These are phyloP conservation scores for Drosophila insularis DNA, from an alignment of 1,140 invertebrate genomes.

Conservation along the genomic window DNA sequence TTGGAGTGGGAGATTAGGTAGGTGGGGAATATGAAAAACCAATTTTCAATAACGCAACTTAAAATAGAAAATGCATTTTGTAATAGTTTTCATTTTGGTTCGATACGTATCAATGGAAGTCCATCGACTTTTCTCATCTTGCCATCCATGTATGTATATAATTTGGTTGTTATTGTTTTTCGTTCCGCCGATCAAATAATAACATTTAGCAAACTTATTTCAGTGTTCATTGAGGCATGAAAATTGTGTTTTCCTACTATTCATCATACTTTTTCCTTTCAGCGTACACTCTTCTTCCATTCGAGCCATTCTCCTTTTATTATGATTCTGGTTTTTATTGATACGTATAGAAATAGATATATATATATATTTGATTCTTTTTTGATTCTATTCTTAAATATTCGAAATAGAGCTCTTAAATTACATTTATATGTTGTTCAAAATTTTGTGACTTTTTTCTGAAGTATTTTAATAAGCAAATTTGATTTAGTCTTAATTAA, in stretches of 20 bases:
- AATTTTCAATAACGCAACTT: slow-evolving; percentile 38
- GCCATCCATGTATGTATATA: slow-evolving; percentile 68
- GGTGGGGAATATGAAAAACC: slow-evolving; percentile 27
- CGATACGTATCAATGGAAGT: slow-evolving; percentile 13
- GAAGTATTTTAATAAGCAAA: no score
- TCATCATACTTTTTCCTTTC: neutral
- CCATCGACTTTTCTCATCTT: slow-evolving; percentile 3
- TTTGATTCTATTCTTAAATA: neutral
- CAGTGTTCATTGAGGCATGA: slow-evolving; percentile 62
- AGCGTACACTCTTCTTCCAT: neutral
- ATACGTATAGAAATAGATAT: neutral
- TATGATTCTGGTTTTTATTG: neutral
- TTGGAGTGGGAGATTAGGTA: no score
- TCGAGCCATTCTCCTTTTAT: slow-evolving; percentile 6
- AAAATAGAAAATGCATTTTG: slow-evolving; percentile 63
- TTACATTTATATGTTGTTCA: no score
- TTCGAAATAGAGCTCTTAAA: no score
- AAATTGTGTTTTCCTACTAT: slow-evolving; percentile 51
- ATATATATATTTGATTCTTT: neutral
- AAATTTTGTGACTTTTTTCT: no score
- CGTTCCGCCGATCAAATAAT: slow-evolving; percentile 48
- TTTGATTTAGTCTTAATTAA: no score
- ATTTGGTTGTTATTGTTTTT: slow-evolving; percentile 33
- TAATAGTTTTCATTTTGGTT: slow-evolving; percentile 31
- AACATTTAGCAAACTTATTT: slow-evolving; percentile 68